Evolutionary conservation across 2,113 vertebrate species (phyloP).

Genomic region (Glaucomys volans): DNA sequence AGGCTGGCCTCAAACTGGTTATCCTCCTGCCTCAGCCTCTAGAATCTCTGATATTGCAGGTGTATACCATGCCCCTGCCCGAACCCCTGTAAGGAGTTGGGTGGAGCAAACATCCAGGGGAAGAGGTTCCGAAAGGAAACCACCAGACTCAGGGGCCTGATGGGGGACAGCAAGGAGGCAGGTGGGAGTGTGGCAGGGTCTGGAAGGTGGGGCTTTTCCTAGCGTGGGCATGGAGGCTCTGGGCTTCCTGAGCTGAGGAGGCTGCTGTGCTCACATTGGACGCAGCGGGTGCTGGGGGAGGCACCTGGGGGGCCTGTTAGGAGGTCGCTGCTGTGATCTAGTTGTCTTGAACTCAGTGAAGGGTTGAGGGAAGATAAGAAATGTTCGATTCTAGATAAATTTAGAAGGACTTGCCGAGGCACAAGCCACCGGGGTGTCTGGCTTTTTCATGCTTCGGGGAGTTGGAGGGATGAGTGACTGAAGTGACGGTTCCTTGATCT

Average conservation of each 20-base stretch:
- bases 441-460: neutral
- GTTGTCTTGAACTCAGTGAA: neutral
- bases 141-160: too few relatives aligned
- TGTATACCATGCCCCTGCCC: too few relatives aligned
- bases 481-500: neutral
- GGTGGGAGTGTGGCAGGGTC: accelerated
- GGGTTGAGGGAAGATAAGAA: neutral
- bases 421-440: neutral
- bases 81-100: neutral
- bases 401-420: neutral
- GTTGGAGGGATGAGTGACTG: neutral
- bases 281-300: neutral
- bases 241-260: neutral
- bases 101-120: accelerated
- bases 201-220: neutral
- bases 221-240: neutral
- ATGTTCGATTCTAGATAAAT: neutral
- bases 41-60: too few relatives aligned
- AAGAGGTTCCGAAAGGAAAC: neutral
- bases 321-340: accelerated
- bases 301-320: accelerated
- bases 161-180: accelerated
- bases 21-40: too few relatives aligned
- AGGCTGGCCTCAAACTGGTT: too few relatives aligned
- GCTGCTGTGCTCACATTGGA: neutral